A percentile compares a stretch with the other conserved stretches of the same genome.
These are phyloP conservation scores for Lithosia quadra DNA, from an alignment of 2,888 invertebrate species.

Conservation along the genomic window DNA sequence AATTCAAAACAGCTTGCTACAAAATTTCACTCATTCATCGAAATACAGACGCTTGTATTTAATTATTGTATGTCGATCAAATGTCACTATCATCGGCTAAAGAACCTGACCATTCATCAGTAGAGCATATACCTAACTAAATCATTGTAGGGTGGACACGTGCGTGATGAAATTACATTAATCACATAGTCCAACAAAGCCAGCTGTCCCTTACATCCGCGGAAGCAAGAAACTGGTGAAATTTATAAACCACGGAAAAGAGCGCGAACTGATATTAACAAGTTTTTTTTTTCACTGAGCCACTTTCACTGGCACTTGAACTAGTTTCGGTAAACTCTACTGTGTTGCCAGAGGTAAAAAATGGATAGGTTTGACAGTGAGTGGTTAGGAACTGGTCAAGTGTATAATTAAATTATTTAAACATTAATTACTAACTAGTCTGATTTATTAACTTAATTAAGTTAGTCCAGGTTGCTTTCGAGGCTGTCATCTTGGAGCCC, in stretches of 20 bases:
- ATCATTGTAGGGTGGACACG: background rate
- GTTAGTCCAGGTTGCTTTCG: no score
- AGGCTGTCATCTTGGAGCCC: no score
- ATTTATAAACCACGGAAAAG: conserved; percentile 34
- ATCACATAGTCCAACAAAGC: background rate
- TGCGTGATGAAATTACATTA: background rate
- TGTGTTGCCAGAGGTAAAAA: background rate
- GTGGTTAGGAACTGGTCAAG: background rate
- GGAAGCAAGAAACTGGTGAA: conserved; percentile 33
- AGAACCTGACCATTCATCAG: background rate
- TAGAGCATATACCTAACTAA: no score
- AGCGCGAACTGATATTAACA: conserved; percentile 36
- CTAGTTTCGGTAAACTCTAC: conserved; percentile 30
- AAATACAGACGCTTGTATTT: background rate
- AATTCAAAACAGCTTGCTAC: no score
- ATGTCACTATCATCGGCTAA: background rate
- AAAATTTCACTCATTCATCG: no score
- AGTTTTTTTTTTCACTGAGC: conserved; percentile 42
- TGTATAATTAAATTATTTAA: background rate
- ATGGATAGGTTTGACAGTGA: background rate
- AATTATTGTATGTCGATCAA: background rate
- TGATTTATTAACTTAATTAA: background rate
- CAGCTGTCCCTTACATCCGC: conserved; percentile 9
- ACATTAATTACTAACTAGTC: background rate
- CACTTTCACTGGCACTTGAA: conserved; percentile 44